These are phyloP conservation scores for Epistrophe grossulariae DNA, from an alignment of 2,888 invertebrate species.

Conservation along the genomic window DNA sequence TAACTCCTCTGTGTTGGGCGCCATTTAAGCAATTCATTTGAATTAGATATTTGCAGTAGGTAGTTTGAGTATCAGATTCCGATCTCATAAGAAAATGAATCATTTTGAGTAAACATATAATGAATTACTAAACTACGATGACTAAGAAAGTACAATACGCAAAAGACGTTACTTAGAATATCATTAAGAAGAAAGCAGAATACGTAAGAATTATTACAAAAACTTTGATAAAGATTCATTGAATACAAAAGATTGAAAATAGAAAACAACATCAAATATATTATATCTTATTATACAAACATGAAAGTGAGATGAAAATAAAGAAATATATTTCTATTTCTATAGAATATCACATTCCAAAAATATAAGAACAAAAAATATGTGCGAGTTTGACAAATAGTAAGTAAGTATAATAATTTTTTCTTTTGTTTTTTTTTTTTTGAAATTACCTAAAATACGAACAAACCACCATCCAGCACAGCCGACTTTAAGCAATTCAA, in stretches of 20 bases:
- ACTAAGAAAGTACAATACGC: not conserved
- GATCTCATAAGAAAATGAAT: not conserved
- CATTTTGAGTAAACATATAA: not conserved
- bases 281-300: conserved; percentile 5
- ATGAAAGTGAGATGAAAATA: conserved; percentile 10
- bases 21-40: not conserved
- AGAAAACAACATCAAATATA: conserved; percentile 7
- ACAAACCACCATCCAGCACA: conserved; percentile 99
- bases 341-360: conserved; percentile 12
- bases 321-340: not conserved
- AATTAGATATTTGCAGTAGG: not conserved
- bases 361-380: conserved; percentile 1
- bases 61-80: too few species aligned
- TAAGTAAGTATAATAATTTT: conserved; percentile 9
- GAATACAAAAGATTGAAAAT: conserved; percentile 5
- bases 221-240: not conserved
- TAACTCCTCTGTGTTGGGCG: not conserved
- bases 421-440: conserved; percentile 20
- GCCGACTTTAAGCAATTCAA: conserved; percentile 95
- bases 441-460: conserved; percentile 88
- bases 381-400: conserved; percentile 4
- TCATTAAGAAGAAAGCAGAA: not conserved
- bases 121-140: not conserved
- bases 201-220: not conserved
- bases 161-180: not conserved